These are phyloP conservation scores for Leptura quadrifasciata DNA, from an alignment of 2,888 invertebrate genomes.

Conservation along the genomic window DNA sequence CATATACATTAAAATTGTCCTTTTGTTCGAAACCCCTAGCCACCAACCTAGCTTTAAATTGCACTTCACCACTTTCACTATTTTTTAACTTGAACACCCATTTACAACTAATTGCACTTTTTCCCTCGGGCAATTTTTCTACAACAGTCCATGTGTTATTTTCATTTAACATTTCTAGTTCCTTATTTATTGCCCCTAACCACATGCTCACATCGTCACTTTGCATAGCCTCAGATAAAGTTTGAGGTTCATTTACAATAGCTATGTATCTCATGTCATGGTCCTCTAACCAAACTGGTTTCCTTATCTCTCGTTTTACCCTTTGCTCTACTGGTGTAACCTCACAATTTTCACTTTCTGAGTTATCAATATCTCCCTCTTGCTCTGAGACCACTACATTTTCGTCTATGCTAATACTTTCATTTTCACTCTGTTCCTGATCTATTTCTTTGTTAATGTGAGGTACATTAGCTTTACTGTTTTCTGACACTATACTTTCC, in stretches of 20 bases:
- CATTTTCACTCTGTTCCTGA: too few relatives aligned
- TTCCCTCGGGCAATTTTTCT: not conserved
- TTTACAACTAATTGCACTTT: not conserved
- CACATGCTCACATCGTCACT: not conserved
- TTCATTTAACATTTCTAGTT: not conserved
- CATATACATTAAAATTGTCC: not conserved
- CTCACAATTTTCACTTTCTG: too few relatives aligned
- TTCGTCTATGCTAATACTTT: too few relatives aligned
- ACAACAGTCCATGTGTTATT: not conserved
- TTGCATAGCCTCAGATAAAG: not conserved
- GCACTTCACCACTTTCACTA: not conserved
- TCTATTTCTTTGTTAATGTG: too few relatives aligned
- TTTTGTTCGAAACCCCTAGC: not conserved
- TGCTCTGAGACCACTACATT: too few relatives aligned
- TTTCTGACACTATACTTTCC: too few relatives aligned
- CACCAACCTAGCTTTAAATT: slow-evolving; percentile 16
- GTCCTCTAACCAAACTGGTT: too few relatives aligned
- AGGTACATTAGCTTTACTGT: too few relatives aligned
- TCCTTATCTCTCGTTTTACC: too few relatives aligned
- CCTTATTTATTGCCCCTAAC: not conserved
- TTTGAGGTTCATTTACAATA: not conserved
- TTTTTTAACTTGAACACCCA: not conserved
- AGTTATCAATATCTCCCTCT: too few relatives aligned
- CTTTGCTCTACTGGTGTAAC: too few relatives aligned
- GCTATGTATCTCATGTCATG: not conserved